A percentile compares a stretch with the other conserved stretches of the same genome.
Evolutionary conservation across 2,888 invertebrate genomes (phyloP).

Genomic region (Diaprepes abbreviatus): DNA sequence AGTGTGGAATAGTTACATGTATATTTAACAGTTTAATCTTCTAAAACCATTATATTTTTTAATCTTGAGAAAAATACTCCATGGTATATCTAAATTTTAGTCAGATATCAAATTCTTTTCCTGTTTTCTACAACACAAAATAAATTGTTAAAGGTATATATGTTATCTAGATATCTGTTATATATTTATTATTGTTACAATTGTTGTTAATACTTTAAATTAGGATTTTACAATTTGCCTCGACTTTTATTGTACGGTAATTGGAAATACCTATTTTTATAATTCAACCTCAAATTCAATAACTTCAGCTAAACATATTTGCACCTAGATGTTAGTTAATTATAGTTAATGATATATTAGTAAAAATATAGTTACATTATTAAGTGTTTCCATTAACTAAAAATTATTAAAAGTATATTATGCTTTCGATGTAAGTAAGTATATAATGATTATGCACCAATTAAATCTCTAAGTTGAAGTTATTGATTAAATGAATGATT

Average conservation of each 20-base stretch:
- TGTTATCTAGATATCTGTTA: slow-evolving; percentile 66
- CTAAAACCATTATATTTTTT: not conserved
- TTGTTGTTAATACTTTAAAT: slow-evolving; percentile 60
- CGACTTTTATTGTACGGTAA: slow-evolving; percentile 50
- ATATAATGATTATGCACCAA: slow-evolving; percentile 50
- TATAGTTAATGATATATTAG: slow-evolving; percentile 43
- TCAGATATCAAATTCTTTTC: not conserved
- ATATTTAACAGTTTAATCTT: slow-evolving; percentile 16
- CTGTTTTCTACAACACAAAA: slow-evolving; percentile 44
- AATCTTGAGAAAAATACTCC: not conserved
- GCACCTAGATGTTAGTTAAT: slow-evolving; percentile 54
- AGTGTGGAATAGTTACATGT: slow-evolving; percentile 55
- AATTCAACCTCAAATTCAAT: slow-evolving; percentile 39
- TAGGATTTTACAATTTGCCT: slow-evolving; percentile 55
- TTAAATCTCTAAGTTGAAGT: slow-evolving; percentile 50
- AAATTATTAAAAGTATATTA: slow-evolving; percentile 56
- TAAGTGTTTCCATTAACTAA: slow-evolving; percentile 59
- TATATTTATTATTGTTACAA: slow-evolving; percentile 65
- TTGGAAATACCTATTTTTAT: slow-evolving; percentile 41
- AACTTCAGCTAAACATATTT: slow-evolving; percentile 51
- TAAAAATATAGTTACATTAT: slow-evolving; percentile 53
- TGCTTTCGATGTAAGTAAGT: slow-evolving; percentile 59
- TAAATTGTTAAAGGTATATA: slow-evolving; percentile 58
- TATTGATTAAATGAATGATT: slow-evolving; percentile 37
- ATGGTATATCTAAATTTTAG: not conserved